Percentiles rank a stretch among this genome's conserved stretches.
These are phyloP conservation scores for Crocuta crocuta DNA, from an alignment of 2,113 vertebrate species.

Conservation along the genomic window DNA sequence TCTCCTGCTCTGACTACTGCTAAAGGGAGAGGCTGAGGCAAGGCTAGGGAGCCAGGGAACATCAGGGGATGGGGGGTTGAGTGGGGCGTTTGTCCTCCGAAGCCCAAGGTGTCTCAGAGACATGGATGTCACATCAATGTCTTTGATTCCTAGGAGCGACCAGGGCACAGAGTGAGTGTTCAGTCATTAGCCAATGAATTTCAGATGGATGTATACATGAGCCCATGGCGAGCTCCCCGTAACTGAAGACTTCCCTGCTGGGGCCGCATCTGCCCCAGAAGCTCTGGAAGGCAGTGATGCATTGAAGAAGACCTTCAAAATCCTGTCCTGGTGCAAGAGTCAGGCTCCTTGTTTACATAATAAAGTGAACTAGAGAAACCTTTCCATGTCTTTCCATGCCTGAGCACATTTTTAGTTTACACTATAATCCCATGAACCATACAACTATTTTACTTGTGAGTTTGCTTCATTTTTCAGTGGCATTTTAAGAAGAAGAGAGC, in stretches of 20 bases:
- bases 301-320: not conserved
- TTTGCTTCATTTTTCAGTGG: not conserved
- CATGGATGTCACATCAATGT: accelerated
- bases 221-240: accelerated
- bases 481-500: not conserved
- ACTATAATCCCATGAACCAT: too few relatives aligned
- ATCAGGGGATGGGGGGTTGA: accelerated
- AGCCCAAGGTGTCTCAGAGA: not conserved
- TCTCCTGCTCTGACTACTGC: accelerated
- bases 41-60: not conserved
- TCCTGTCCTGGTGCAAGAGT: not conserved
- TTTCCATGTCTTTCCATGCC: not conserved
- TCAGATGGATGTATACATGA: not conserved
- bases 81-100: too few relatives aligned
- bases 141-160: not conserved
- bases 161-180: accelerated
- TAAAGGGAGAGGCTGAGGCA: not conserved
- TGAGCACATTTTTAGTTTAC: not conserved
- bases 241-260: not conserved
- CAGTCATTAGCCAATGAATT: accelerated
- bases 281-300: accelerated
- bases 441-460: not conserved
- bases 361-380: not conserved
- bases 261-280: not conserved
- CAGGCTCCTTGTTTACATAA: not conserved